A percentile compares a stretch with the other conserved stretches of the same genome.
phyloP scores from a whole-genome alignment of 2,888 invertebrate species.

The Drosophila quasianomalipes region DNA sequence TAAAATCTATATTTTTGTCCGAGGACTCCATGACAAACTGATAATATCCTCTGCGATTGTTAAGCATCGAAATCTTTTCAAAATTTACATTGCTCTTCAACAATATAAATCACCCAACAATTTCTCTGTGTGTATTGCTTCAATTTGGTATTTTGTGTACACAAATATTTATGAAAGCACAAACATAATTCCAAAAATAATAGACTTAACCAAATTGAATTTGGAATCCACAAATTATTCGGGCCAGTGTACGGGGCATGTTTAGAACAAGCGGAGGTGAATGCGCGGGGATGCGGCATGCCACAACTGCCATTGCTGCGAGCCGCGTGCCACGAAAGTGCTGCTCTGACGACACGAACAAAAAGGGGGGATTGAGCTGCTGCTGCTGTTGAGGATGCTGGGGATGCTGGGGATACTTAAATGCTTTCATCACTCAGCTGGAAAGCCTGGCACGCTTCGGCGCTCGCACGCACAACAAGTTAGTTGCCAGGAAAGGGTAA shows the following conservation, averaged over 20 bases:
- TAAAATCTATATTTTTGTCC: too few relatives aligned
- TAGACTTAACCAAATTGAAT: conserved; percentile 12
- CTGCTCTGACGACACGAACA: conserved; percentile 49
- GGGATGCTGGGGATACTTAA: conserved; percentile 67
- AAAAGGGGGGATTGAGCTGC: not conserved
- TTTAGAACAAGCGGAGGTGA: conserved; percentile 14
- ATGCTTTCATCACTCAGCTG: conserved; percentile 81
- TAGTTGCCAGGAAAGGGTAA: not conserved
- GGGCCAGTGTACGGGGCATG: conserved; percentile 36
- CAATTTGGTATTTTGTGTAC: not conserved
- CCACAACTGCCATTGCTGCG: conserved; percentile 21
- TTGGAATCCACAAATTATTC: conserved; percentile 12
- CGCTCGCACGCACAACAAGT: conserved; percentile 68
- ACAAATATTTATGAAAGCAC: conserved; percentile 3
- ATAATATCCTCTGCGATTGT: too few relatives aligned
- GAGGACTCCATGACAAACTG: not conserved
- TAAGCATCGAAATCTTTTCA: not conserved
- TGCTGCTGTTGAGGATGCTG: not conserved
- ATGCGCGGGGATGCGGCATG: not conserved
- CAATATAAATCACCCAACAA: fast-evolving
- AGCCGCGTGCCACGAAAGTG: conserved; percentile 66
- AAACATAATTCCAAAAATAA: conserved; percentile 5
- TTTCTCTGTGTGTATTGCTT: not conserved
- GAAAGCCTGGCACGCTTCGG: conserved; percentile 74
- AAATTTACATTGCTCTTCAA: not conserved